Percentiles rank a stretch among this genome's conserved stretches.
phyloP scores from a whole-genome alignment of 1,140 invertebrate species.

The Lerema accius region DNA sequence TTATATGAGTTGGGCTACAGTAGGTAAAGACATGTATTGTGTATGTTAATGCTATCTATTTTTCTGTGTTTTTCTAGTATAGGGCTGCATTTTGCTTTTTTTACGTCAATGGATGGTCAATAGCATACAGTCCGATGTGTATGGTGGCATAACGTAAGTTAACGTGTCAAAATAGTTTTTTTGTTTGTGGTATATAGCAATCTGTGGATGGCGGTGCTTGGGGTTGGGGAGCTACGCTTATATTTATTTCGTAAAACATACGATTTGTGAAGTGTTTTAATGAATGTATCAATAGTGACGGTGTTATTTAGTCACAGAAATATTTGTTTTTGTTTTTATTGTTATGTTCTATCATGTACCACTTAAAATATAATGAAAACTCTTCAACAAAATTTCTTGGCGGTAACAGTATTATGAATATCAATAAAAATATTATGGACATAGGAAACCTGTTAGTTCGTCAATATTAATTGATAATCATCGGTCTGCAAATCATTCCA shows the following conservation, averaged over 20 bases:
- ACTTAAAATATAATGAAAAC: constrained; percentile 43
- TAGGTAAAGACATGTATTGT: too few species aligned
- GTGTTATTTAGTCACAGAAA: constrained; percentile 39
- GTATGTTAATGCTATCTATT: too few species aligned
- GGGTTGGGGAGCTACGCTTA: constrained; percentile 65
- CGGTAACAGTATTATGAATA: constrained; percentile 60
- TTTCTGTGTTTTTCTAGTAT: too few species aligned
- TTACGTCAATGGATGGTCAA: too few species aligned
- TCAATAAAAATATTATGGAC: constrained; percentile 57
- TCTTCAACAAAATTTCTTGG: constrained; percentile 48
- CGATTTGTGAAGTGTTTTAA: constrained; percentile 45
- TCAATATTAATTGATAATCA: constrained; percentile 38
- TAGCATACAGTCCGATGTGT: too few species aligned
- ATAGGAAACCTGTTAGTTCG: constrained; percentile 57
- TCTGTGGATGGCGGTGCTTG: constrained; percentile 69
- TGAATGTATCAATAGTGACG: constrained; percentile 40
- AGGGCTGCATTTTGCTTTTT: neutral
- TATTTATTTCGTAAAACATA: constrained; percentile 61
- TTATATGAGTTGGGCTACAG: too few species aligned
- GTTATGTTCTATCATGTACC: constrained; percentile 51
- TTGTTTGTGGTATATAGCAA: constrained; percentile 22
- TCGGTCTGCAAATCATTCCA: constrained; percentile 26
- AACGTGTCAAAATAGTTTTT: neutral
- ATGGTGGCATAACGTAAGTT: neutral
- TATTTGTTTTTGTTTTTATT: constrained; percentile 42